phyloP scores from a whole-genome alignment of 2,888 invertebrate genomes.

The Zootermopsis nevadensis region DNA sequence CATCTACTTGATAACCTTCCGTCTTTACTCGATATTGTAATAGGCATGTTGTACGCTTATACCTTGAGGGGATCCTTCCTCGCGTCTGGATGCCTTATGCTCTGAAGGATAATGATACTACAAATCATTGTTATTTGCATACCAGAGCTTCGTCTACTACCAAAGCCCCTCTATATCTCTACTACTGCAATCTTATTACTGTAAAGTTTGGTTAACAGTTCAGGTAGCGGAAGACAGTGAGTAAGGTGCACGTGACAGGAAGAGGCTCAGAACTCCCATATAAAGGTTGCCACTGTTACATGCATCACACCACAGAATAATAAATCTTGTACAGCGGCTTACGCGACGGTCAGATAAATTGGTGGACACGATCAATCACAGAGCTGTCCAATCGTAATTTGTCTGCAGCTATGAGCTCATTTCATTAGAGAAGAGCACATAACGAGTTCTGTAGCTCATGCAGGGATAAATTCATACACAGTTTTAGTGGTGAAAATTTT shows the following conservation, averaged over 20 bases:
- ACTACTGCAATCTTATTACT: background rate
- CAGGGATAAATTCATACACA: too few species aligned
- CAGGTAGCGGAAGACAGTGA: background rate
- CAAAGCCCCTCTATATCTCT: background rate
- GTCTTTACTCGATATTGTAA: background rate
- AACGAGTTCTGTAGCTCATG: too few species aligned
- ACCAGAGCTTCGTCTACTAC: background rate
- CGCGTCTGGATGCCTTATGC: background rate
- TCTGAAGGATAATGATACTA: background rate
- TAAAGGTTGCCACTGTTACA: background rate
- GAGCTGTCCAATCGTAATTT: too few species aligned
- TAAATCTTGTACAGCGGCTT: too few species aligned
- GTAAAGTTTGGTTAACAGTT: background rate
- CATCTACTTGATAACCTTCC: background rate
- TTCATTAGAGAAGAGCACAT: too few species aligned
- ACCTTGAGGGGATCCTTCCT: background rate
- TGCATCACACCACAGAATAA: background rate
- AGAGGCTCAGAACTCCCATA: background rate
- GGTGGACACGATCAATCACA: too few species aligned
- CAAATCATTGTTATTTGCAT: conserved; percentile 28
- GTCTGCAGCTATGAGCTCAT: too few species aligned
- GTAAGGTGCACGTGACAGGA: background rate
- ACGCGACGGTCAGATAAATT: too few species aligned
- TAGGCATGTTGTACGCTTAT: background rate
- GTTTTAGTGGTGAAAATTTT: too few species aligned